Evolutionary conservation across 2,797 vertebrate species (phyloP).

Genomic region (Orientallactaga sibirica): DNA sequence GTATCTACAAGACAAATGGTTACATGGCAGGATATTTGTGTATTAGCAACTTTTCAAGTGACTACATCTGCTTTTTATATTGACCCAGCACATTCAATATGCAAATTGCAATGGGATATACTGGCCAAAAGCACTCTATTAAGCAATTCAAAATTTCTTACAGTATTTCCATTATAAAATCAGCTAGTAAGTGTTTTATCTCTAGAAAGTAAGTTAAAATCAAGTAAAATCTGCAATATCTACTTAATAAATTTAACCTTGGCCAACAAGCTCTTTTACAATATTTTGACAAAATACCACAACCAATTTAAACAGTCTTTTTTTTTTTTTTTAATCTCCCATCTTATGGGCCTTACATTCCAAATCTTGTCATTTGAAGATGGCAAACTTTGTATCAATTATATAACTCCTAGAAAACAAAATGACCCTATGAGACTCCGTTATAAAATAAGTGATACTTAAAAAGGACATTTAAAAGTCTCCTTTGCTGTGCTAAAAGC

Average conservation of each 20-base stretch:
- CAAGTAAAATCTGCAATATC: conserved; percentile 18
- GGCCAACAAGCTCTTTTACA: conserved; percentile 18
- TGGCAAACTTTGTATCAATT: conserved; percentile 54
- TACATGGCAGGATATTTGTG: not conserved
- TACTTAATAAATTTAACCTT: conserved; percentile 2
- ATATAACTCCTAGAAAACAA: conserved; percentile 51
- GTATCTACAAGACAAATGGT: conserved; percentile 35
- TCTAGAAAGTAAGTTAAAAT: conserved; percentile 55
- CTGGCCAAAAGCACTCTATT: conserved; percentile 29
- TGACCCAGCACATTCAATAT: conserved; percentile 19
- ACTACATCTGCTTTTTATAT: conserved; percentile 48
- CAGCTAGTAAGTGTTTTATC: conserved; percentile 44
- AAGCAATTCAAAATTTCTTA: conserved; percentile 46
- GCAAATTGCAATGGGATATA: conserved; percentile 27
- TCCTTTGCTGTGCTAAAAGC: conserved; percentile 69
- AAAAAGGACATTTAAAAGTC: conserved; percentile 64
- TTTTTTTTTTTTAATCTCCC: not conserved
- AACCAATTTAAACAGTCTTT: conserved; percentile 38
- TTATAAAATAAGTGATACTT: conserved; percentile 40
- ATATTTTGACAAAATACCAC: conserved; percentile 50
- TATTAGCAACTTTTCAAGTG: conserved; percentile 31
- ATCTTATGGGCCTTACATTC: not conserved
- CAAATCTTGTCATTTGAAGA: conserved; percentile 50
- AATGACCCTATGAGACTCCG: conserved; percentile 43
- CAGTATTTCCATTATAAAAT: conserved; percentile 53